Evolutionary conservation across 1,140 invertebrate genomes (phyloP).

Genomic region (Tetranychus cinnabarinus): DNA sequence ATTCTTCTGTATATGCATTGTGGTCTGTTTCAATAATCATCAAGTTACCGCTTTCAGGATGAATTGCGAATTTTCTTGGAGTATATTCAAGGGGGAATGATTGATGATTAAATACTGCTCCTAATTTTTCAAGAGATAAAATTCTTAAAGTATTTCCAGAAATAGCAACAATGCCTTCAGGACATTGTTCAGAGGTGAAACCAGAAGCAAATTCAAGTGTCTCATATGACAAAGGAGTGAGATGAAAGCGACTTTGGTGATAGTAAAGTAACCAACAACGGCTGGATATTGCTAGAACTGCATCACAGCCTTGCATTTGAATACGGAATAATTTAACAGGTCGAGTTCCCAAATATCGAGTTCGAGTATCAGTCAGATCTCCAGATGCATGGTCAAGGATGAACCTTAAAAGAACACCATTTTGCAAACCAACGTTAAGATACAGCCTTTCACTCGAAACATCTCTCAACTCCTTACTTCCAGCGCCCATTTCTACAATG

Average conservation of each 20-base stretch:
- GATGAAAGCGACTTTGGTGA: constrained; percentile 83
- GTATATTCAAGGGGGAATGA: constrained; percentile 73
- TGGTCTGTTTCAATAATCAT: constrained; percentile 86
- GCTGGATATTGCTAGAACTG: constrained; percentile 90
- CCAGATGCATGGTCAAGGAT: constrained; percentile 90
- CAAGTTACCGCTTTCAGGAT: constrained; percentile 71
- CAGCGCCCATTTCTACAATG: constrained; percentile 64
- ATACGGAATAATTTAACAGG: constrained; percentile 92
- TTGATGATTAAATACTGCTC: constrained; percentile 90
- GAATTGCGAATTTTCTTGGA: constrained; percentile 79
- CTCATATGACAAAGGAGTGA: constrained; percentile 88
- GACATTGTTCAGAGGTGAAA: constrained; percentile 95
- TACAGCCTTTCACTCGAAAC: constrained; percentile 46
- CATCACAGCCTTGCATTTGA: constrained; percentile 78
- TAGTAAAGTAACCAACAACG: constrained; percentile 95
- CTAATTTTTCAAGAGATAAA: constrained; percentile 89
- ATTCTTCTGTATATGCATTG: constrained; percentile 91
- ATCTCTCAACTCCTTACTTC: constrained; percentile 34
- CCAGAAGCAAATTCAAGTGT: constrained; percentile 90
- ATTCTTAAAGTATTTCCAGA: constrained; percentile 88
- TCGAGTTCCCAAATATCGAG: constrained; percentile 76
- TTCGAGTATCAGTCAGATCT: constrained; percentile 85
- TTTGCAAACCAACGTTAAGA: constrained; percentile 91
- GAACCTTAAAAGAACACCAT: constrained; percentile 81
- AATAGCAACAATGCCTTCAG: constrained; percentile 96